Evolutionary conservation across 1,140 invertebrate species (phyloP), one percentile per base, ranked within the genome.

Genomic region (Lordiphosa clarofinis): DNA sequence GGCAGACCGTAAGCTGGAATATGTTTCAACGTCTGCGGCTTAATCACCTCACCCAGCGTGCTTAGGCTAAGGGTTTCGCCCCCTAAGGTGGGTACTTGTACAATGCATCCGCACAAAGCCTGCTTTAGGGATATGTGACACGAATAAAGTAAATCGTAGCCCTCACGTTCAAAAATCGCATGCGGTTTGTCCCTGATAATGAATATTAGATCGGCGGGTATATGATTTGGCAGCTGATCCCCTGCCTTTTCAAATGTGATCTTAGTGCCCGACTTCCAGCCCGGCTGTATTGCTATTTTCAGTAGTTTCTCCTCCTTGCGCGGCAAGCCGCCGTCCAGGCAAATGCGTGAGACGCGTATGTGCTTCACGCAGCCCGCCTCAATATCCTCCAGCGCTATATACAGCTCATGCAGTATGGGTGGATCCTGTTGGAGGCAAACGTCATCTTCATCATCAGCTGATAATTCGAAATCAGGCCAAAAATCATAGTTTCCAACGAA

Each of bases 211-310:
- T 98, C 96, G 5, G 97, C 96, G 4, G 97, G 96, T 33, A 97
- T 94, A 76, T 94, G 96, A 64, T 95, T 94, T 3, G 93, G 93
- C 1, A 91, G 92, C 84, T 97, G 95, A 79, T 98, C 96, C 5
- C 97, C 97, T 89, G 98, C 97, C 67, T 94, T 92, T 42, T 95
- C 94, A 87, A 98, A 98, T 19, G 96, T 97, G 35, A 98, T 96
- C 88, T 95, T 96, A 0, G 96, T 98, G 1, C 96, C 96, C n/a
- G 96, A 93, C 89, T 96, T 97, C 96, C 97, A 98, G 6, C 97
- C 97, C 4, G 95, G 95, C 84, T 97, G 97, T 0, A 98, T 94
- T 48, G 94, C 94, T 35, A 98, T 96, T 0, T 95, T 96, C 0
- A 98, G 90, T 28, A 97, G 93, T 90, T 98, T 98, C 67, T 97